Evolutionary conservation across 2,797 vertebrate species (phyloP).

Genomic region (Catostomus latipinnis): DNA sequence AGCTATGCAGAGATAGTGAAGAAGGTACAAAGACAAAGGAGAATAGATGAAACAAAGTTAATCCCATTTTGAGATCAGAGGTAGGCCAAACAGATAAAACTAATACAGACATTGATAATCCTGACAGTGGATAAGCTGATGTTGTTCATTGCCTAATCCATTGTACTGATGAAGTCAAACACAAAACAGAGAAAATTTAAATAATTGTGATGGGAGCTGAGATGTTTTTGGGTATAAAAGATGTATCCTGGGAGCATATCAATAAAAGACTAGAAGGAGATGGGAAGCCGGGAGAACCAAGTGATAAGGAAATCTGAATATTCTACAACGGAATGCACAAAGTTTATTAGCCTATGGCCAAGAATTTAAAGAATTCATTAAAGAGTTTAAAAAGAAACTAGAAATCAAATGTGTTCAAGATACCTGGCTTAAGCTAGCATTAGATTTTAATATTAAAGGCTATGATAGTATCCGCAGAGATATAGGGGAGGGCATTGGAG

Average conservation of each 20-base stretch:
- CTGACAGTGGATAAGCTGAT: not conserved
- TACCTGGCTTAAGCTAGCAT: no score
- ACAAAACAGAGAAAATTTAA: constrained; percentile 8
- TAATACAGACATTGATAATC: not conserved
- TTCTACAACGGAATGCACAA: constrained; percentile 23
- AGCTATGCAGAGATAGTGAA: not conserved
- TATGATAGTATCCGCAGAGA: no score
- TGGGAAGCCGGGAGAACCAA: not conserved
- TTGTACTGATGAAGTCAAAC: not conserved
- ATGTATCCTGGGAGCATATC: not conserved
- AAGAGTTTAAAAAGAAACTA: no score
- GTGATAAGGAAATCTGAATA: not conserved
- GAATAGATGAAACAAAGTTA: not conserved
- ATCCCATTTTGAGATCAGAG: not conserved
- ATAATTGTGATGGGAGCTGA: not conserved
- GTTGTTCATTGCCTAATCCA: constrained; percentile 17
- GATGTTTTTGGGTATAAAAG: not conserved
- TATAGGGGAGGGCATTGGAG: no score
- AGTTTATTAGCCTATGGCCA: constrained; percentile 23
- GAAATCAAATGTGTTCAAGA: no score
- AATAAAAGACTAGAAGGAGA: not conserved
- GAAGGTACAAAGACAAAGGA: not conserved
- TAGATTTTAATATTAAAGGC: no score
- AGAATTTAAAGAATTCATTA: not conserved
- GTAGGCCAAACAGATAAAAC: not conserved